phyloP scores from a whole-genome alignment of 2,797 vertebrate species.

The Aphelocoma californica region DNA sequence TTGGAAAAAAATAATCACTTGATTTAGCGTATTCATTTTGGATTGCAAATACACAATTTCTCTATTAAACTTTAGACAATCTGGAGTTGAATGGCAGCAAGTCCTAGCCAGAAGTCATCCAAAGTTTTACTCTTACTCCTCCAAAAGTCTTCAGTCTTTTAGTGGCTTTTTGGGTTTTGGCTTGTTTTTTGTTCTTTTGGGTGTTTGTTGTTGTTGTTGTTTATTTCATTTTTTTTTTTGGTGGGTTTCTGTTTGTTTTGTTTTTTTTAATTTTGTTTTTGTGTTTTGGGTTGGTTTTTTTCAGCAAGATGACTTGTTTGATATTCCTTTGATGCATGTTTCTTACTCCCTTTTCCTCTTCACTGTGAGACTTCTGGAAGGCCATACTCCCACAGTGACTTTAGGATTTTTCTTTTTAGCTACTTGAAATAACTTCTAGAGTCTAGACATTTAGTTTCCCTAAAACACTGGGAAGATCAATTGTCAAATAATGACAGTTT shows the following conservation, averaged over 20 bases:
- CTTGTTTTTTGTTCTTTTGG: not conserved
- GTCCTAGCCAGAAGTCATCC: not conserved
- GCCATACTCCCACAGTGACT: not conserved
- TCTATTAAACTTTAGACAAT: not conserved
- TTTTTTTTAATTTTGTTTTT: not conserved
- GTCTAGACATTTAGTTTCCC: not conserved
- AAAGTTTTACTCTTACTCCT: not conserved
- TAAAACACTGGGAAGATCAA: not conserved
- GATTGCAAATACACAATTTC: not conserved
- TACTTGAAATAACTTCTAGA: not conserved
- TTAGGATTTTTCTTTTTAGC: not conserved
- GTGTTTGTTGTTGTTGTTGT: not conserved
- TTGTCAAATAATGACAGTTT: not conserved
- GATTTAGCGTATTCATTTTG: not conserved
- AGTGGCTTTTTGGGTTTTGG: fast-evolving
- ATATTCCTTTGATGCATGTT: not conserved
- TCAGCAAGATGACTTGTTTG: not conserved
- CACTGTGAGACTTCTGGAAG: not conserved
- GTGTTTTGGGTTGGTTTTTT: not conserved
- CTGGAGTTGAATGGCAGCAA: not conserved
- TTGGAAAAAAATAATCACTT: fast-evolving
- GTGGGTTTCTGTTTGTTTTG: fast-evolving
- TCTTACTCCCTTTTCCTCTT: not conserved
- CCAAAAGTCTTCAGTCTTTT: not conserved
- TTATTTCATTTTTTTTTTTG: no score